phyloP scores from a whole-genome alignment of 2,888 invertebrate genomes.

The Drosophila buzzatii region DNA sequence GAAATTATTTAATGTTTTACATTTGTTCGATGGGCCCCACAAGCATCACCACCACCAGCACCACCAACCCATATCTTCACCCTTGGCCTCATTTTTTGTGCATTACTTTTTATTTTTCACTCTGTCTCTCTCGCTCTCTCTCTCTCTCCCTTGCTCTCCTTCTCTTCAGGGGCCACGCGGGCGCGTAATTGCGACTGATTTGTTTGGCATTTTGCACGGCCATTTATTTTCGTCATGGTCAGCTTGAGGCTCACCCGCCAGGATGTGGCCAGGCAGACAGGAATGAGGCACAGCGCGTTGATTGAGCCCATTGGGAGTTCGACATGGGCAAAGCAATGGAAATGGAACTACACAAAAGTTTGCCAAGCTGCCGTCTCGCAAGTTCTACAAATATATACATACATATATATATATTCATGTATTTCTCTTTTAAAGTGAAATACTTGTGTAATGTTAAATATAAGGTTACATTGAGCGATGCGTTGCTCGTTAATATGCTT shows the following conservation, averaged over 20 bases:
- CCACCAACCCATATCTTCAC: conserved; percentile 4
- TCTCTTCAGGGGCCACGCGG: conserved; percentile 21
- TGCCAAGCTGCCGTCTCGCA: not conserved
- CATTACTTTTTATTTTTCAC: conserved; percentile 8
- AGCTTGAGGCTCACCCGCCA: conserved; percentile 51
- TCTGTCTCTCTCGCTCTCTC: too few species aligned
- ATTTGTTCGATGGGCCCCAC: conserved; percentile 47
- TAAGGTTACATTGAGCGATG: too few species aligned
- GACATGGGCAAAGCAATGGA: not conserved
- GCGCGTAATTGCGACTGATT: conserved; percentile 76
- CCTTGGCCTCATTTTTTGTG: conserved; percentile 28
- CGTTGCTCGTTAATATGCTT: not conserved
- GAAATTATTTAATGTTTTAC: conserved; percentile 74
- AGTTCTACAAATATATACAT: conserved; percentile 1
- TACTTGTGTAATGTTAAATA: not conserved
- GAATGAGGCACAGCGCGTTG: conserved; percentile 33
- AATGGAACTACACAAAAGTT: conserved; percentile 12
- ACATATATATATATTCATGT: not conserved
- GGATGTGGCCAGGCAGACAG: conserved; percentile 25
- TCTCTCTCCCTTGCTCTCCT: not conserved
- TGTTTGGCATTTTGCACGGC: conserved; percentile 72
- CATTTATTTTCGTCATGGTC: conserved; percentile 73
- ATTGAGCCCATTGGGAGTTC: conserved; percentile 46
- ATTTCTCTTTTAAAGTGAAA: conserved; percentile 2
- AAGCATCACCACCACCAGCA: not conserved